phyloP scores from a whole-genome alignment of 2,113 vertebrate genomes.

The Perccottus glenii region DNA sequence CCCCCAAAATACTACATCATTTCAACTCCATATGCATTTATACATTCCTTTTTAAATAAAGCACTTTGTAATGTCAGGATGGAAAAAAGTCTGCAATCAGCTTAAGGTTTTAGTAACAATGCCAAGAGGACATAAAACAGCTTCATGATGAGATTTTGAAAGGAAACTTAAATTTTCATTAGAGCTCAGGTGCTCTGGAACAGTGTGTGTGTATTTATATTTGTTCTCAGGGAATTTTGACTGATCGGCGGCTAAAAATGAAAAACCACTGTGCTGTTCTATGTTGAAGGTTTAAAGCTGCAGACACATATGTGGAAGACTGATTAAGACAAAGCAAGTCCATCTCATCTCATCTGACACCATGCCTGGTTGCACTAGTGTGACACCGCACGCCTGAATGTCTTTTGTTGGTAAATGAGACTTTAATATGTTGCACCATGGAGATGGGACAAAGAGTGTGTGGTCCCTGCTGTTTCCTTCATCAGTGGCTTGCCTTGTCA shows the following conservation, averaged over 20 bases:
- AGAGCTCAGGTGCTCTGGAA: no score
- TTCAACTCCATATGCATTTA: no score
- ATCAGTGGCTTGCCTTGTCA: constrained; percentile 69
- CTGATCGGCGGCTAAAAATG: no score
- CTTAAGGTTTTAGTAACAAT: no score
- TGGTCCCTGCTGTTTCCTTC: constrained; percentile 68
- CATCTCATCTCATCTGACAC: constrained; percentile 67
- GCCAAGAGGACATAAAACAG: no score
- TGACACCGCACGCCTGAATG: constrained; percentile 71
- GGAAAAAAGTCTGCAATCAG: no score
- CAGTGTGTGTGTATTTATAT: background rate
- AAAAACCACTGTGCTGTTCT: background rate
- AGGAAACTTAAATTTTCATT: no score
- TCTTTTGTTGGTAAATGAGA: constrained; percentile 79
- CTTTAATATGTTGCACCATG: constrained; percentile 79
- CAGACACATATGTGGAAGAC: constrained; percentile 32
- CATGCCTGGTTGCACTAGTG: constrained; percentile 61
- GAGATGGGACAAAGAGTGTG: constrained; percentile 73
- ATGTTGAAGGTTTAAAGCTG: constrained; percentile 16
- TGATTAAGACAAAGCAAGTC: constrained; percentile 57
- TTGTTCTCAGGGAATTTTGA: background rate
- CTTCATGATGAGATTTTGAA: no score
- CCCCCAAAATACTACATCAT: no score
- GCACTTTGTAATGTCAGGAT: no score
- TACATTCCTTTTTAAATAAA: no score